Conservation (phyloP, 2,113 vertebrate species). For the Charina bottae region DNA sequence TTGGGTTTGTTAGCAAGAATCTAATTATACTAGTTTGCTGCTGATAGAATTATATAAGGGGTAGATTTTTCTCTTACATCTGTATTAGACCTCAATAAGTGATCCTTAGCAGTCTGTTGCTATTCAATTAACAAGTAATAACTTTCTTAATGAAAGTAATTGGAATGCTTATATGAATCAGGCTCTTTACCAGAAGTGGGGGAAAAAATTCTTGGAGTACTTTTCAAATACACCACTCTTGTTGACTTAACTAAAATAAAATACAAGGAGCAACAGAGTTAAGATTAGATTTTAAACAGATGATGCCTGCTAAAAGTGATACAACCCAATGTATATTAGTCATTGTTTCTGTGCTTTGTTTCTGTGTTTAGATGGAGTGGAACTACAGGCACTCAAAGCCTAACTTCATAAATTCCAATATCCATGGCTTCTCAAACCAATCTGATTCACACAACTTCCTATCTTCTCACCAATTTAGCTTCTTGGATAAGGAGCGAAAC, state of each 20-base stretch:
- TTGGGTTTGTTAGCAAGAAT: constrained; percentile 80
- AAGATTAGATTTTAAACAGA: constrained; percentile 10
- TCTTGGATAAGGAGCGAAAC: no score
- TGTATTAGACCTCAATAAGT: constrained; percentile 79
- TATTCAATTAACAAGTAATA: constrained; percentile 84
- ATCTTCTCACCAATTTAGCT: no score
- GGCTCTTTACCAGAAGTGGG: constrained; percentile 58
- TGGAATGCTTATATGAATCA: constrained; percentile 78
- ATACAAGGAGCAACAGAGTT: constrained; percentile 29
- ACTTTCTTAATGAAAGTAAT: constrained; percentile 83
- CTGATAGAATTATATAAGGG: constrained; percentile 80
- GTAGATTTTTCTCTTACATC: constrained; percentile 77
- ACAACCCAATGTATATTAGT: neutral
- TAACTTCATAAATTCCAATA: no score
- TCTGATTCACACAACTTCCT: no score
- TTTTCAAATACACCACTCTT: constrained; percentile 54
- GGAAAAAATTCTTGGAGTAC: constrained; percentile 49
- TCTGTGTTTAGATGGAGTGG: neutral
- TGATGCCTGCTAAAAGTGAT: constrained; percentile 33
- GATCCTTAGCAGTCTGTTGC: constrained; percentile 81
- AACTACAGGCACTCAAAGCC: no score
- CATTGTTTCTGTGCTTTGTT: neutral
- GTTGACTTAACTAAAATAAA: constrained; percentile 67
- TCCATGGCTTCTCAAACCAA: no score
- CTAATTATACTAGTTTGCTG: constrained; percentile 83